phyloP scores from a whole-genome alignment of 2,113 vertebrate species.

The Tetrao urogallus region DNA sequence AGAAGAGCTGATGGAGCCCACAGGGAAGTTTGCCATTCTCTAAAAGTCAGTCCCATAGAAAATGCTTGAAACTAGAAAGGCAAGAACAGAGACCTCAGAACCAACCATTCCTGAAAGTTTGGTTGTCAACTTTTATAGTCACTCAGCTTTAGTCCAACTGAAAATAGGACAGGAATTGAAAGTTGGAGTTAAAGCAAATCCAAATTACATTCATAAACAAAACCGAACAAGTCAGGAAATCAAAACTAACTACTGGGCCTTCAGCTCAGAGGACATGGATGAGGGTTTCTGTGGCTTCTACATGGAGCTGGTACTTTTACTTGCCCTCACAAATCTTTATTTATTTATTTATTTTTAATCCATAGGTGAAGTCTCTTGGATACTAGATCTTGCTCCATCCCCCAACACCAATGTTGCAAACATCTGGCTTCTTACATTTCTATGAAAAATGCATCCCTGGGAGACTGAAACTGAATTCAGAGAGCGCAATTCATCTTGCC shows the following conservation, averaged over 20 bases:
- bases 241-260: neutral
- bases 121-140: rapidly evolving
- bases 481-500: neutral
- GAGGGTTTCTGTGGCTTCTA: neutral
- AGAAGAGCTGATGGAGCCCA: neutral
- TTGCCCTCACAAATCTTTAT: neutral
- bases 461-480: neutral
- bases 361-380: neutral
- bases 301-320: neutral
- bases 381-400: neutral
- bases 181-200: neutral
- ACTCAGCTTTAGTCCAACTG: neutral
- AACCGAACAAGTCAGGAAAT: neutral
- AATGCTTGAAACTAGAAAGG: neutral
- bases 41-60: neutral
- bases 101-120: neutral
- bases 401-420: neutral
- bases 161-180: neutral
- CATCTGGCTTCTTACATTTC: neutral
- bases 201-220: neutral
- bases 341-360: neutral
- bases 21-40: neutral
- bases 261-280: neutral
- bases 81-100: neutral
- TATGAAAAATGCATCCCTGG: neutral